A percentile compares a stretch with the other conserved stretches of the same genome.
Conservation (phyloP, 2,113 vertebrate species). For the Urocynchramus pylzowi region DNA sequence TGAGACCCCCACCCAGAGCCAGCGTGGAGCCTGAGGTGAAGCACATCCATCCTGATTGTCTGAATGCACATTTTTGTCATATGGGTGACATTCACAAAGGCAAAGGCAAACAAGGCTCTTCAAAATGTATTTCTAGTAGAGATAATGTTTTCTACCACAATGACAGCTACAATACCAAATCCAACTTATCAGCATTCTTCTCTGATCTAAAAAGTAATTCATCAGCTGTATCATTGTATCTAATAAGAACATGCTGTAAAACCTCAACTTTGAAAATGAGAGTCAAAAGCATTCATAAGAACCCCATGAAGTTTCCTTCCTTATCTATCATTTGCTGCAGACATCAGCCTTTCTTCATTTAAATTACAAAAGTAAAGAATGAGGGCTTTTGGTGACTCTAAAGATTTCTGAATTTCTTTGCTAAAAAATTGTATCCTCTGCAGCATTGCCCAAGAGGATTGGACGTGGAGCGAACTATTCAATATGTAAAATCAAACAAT, state of each 20-base stretch:
- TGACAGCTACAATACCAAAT: background rate
- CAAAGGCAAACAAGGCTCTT: slow-evolving; percentile 3
- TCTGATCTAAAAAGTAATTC: background rate
- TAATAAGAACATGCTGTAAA: background rate
- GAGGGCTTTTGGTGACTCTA: background rate
- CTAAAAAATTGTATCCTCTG: background rate
- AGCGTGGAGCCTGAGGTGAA: background rate
- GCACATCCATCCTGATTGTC: background rate
- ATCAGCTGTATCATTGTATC: background rate
- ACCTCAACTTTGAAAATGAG: background rate
- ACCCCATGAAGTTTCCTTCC: background rate
- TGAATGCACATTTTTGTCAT: background rate
- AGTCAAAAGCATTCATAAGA: background rate
- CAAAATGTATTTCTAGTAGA: background rate
- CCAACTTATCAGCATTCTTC: background rate
- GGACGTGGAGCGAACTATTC: background rate
- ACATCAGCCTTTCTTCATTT: background rate
- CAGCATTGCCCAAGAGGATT: background rate
- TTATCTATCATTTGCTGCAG: background rate
- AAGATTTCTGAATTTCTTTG: background rate
- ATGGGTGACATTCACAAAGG: background rate
- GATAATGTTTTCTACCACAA: background rate
- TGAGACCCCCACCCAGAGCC: background rate
- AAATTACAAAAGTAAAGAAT: background rate
- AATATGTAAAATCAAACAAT: background rate